phyloP scores from a whole-genome alignment of 1,140 invertebrate genomes.

The Calephelis virginiensis region DNA sequence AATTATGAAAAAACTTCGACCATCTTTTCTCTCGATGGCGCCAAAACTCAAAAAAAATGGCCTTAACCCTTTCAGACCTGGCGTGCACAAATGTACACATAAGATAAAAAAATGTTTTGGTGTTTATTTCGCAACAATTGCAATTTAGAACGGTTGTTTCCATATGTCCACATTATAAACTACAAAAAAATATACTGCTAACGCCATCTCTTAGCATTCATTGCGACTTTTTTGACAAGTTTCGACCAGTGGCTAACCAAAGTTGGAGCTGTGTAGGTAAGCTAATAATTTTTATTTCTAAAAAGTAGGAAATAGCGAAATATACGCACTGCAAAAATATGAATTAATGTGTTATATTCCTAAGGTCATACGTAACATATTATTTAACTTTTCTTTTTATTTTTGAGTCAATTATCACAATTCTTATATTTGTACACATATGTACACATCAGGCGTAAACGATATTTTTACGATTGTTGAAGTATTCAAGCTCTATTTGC shows the following conservation, averaged over 20 bases:
- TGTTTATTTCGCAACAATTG: conserved; percentile 34
- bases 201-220: conserved; percentile 35
- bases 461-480: conserved; percentile 27
- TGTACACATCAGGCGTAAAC: conserved; percentile 36
- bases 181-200: conserved; percentile 34
- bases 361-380: conserved; percentile 35
- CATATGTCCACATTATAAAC: conserved; percentile 36
- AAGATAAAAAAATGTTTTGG: conserved; percentile 31
- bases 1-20: no score
- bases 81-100: conserved; percentile 33
- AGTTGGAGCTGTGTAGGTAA: conserved; percentile 34
- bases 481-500: conserved; percentile 25
- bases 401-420: conserved; percentile 33
- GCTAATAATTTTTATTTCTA: conserved; percentile 37
- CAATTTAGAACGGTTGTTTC: conserved; percentile 20
- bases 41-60: no score
- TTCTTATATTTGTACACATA: conserved; percentile 44
- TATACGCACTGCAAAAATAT: conserved; percentile 35
- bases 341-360: conserved; percentile 36
- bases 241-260: conserved; percentile 35
- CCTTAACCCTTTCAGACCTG: conserved; percentile 33
- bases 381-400: conserved; percentile 33
- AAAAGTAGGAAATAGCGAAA: conserved; percentile 39
- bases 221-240: conserved; percentile 33
- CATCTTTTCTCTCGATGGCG: no score